A percentile compares a stretch with the other conserved stretches of the same genome.
Conservation (phyloP, 2,888 invertebrate genomes). For the Latrodectus hesperus region DNA sequence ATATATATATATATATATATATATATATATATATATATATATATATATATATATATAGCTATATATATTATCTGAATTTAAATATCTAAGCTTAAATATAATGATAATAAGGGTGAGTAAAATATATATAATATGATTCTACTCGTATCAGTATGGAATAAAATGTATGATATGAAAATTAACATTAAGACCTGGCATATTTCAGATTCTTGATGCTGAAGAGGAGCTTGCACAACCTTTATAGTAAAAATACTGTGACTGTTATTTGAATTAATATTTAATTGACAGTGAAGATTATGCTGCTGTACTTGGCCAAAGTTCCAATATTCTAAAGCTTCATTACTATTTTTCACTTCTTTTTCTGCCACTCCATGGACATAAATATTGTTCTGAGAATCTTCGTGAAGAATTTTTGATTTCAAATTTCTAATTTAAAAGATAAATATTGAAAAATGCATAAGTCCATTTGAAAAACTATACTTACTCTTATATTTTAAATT, state of each 20-base stretch:
- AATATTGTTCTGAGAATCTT: constrained; percentile 90
- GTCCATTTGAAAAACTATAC: too few species aligned
- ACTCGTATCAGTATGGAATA: neutral
- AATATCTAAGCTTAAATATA: too few species aligned
- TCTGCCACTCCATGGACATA: constrained; percentile 95
- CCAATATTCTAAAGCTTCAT: constrained; percentile 95
- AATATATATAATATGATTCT: too few species aligned
- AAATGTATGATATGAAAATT: neutral
- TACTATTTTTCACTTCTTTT: constrained; percentile 93
- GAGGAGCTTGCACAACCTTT: constrained; percentile 86
- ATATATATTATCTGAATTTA: too few species aligned
- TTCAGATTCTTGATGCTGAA: constrained; percentile 75
- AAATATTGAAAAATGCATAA: too few species aligned
- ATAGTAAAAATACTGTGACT: constrained; percentile 98
- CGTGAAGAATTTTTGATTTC: constrained; percentile 90
- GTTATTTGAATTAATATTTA: constrained; percentile 96
- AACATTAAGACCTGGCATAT: constrained; percentile 73
- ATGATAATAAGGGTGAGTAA: too few species aligned
- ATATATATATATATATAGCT: too few species aligned
- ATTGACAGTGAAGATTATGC: constrained; percentile 91
- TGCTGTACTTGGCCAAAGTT: constrained; percentile 87
- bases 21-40: too few species aligned
- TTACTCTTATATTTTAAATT: too few species aligned
- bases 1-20: too few species aligned
- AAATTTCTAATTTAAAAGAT: constrained; percentile 78